Evolutionary conservation across 2,113 vertebrate species (phyloP).

Genomic region (Pollimyrus isidori): DNA sequence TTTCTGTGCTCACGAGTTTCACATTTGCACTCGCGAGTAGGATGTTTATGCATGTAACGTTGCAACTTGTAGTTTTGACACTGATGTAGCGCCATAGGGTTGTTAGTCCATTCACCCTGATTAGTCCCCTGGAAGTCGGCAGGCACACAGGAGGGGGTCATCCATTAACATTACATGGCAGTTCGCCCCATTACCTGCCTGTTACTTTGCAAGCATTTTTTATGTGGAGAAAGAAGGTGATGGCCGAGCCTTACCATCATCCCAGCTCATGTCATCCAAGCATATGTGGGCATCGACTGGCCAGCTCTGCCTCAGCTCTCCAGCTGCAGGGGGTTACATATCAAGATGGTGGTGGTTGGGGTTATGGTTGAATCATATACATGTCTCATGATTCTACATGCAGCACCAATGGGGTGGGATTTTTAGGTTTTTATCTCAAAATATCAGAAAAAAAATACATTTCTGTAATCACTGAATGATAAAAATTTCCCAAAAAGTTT

Average conservation of each 20-base stretch:
- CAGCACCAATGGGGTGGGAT: not conserved
- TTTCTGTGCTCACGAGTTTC: not conserved
- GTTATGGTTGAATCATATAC: not conserved
- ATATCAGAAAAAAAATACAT: not conserved
- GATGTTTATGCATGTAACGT: not conserved
- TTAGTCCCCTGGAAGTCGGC: not conserved
- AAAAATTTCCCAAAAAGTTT: not conserved
- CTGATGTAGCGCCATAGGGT: not conserved
- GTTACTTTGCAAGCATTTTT: not conserved
- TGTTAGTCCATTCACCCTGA: not conserved
- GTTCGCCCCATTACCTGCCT: not conserved
- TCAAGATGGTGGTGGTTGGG: not conserved
- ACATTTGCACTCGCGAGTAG: not conserved
- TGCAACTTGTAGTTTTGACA: not conserved
- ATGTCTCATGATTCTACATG: not conserved
- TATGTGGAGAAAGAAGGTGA: not conserved
- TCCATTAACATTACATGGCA: not conserved
- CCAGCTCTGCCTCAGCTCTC: constrained; percentile 56
- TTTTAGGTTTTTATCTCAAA: not conserved
- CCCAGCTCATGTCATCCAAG: constrained; percentile 56
- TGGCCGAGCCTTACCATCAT: constrained; percentile 40
- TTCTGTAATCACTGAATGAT: not conserved
- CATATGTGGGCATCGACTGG: constrained; percentile 49
- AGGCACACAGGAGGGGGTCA: not conserved
- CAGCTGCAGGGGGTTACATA: constrained; percentile 39